These are phyloP conservation scores for Natrix natrix DNA, from an alignment of 2,797 vertebrate species.

Conservation along the genomic window DNA sequence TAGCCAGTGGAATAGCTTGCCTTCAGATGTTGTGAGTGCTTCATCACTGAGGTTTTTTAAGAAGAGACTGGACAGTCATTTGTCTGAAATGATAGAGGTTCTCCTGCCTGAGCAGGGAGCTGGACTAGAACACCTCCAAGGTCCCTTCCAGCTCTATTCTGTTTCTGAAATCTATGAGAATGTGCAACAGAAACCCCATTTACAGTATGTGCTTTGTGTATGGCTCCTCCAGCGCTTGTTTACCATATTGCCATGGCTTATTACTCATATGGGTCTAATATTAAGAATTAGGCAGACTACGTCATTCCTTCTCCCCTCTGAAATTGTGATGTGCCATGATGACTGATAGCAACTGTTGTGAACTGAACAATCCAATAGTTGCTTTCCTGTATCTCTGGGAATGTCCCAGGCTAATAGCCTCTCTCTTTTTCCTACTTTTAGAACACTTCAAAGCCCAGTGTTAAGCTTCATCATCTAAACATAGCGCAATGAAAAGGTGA, in stretches of 20 bases:
- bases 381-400: background rate
- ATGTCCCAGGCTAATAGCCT: background rate
- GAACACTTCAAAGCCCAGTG: background rate
- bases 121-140: background rate
- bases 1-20: background rate
- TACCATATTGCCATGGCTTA: slow-evolving; percentile 19
- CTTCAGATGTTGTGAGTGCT: background rate
- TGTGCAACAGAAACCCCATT: slow-evolving; percentile 17
- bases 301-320: background rate
- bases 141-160: background rate
- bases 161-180: slow-evolving; percentile 1
- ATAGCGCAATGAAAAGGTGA: background rate
- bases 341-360: background rate
- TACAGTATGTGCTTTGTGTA: slow-evolving; percentile 6
- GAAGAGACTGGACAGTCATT: background rate
- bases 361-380: background rate
- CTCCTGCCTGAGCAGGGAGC: background rate
- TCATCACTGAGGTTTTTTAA: background rate
- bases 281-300: background rate
- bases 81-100: background rate
- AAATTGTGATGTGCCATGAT: background rate
- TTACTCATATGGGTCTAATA: slow-evolving; percentile 6
- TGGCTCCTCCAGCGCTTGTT: slow-evolving; percentile 14
- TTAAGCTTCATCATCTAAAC: background rate
- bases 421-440: background rate